phyloP scores from a whole-genome alignment of 2,113 vertebrate genomes.

The Siphamia tubifer region DNA sequence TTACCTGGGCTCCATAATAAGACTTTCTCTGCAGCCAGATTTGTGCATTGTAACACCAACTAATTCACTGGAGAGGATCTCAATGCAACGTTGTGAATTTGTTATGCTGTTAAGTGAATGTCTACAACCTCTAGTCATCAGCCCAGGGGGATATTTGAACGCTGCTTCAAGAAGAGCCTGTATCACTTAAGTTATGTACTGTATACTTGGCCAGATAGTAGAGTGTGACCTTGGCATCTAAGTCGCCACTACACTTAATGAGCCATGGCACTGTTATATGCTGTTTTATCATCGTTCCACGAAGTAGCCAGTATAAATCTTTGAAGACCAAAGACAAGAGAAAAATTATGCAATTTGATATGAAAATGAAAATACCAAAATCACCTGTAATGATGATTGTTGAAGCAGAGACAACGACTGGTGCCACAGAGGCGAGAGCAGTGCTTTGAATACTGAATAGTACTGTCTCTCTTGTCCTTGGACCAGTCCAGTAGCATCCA shows the following conservation, averaged over 20 bases:
- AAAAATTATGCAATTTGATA: neutral
- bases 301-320: neutral
- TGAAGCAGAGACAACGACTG: conserved; percentile 4
- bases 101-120: conserved; percentile 10
- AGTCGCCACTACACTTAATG: conserved; percentile 16
- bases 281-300: neutral
- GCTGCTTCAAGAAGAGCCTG: neutral
- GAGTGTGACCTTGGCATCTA: conserved; percentile 23
- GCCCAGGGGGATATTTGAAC: conserved; percentile 23
- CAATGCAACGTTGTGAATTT: conserved; percentile 1
- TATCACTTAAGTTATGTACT: conserved; percentile 10
- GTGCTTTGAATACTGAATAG: conserved; percentile 55
- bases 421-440: conserved; percentile 3
- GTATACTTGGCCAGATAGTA: neutral
- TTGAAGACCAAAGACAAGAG: neutral
- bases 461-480: conserved; percentile 47
- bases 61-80: neutral
- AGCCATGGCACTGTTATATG: neutral
- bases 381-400: neutral
- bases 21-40: neutral
- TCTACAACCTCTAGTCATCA: conserved; percentile 8
- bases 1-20: conserved; percentile 15
- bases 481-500: conserved; percentile 14
- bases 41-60: neutral
- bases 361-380: neutral